Base-by-base conservation (phyloP, 1,140 invertebrate species). In the Ridgeia piscesae region DNA sequence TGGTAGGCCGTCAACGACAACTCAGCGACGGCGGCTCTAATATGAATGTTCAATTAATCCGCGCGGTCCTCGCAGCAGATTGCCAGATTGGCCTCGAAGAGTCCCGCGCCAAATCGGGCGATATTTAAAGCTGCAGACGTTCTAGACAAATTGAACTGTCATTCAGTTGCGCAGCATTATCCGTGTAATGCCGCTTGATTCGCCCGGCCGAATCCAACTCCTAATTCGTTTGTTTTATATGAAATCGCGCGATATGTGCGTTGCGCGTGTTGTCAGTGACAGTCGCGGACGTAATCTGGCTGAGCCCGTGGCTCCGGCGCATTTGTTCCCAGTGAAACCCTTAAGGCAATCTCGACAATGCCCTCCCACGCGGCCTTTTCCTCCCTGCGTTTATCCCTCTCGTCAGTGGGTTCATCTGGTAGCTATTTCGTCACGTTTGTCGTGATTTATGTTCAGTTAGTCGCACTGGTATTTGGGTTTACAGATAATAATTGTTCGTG, bases 91-190 rank as follows among this genome's bases (percentile, higher is more conserved):
- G 58, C 58, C 58, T 77, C 58, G 58, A 77, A 77, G 58, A 77
- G 11, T 77, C 58, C 11, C 14, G 27, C 58, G 58, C 58, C 58
- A 77, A 77, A 77, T 77, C 58, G 58, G 58, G 58, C 58, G 58
- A 77, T 77, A 77, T 77, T 77, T 77, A 77, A 77, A 77, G 58
- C 58, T 77, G 58, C 58, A 77, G 58, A 77, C 58, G 58, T 77
- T 77, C 58, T 77, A 77, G 27, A 21, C 58, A 77, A 77, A 77
- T 77, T 77, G 58, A 77, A 77, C 58, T 77, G 58, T 77, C 58
- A 77, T 77, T 77, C 58, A 77, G 58, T 77, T 27, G 58, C 58
- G 27, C 58, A 0, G 58, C 58, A 77, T 77, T 77, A 77, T 77
- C 58, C 58, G 58, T 77, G 58, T 77, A 77, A 77, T 77, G 58